These are phyloP conservation scores for Acanthoscelides obtectus DNA, from an alignment of 2,888 invertebrate genomes.

Conservation along the genomic window DNA sequence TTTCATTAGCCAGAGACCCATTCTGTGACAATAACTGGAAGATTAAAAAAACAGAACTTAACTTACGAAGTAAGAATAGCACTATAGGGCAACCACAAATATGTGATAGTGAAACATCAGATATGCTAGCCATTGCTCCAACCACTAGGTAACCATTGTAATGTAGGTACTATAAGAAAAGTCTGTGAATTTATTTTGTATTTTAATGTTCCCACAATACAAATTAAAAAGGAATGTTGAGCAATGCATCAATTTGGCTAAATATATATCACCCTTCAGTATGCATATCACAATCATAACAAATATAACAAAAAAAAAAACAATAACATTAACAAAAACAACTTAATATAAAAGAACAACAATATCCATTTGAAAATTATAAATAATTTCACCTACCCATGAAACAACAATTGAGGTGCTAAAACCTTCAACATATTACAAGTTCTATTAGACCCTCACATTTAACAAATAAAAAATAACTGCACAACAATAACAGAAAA, in stretches of 20 bases:
- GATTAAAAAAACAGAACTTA: slow-evolving; percentile 55
- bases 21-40: slow-evolving; percentile 62
- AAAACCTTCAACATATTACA: not conserved
- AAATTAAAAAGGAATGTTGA: not conserved
- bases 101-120: slow-evolving; percentile 35
- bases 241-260: not conserved
- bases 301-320: not conserved
- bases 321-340: not conserved
- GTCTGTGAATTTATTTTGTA: not conserved
- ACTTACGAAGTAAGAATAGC: slow-evolving; percentile 43
- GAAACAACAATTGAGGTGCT: not conserved
- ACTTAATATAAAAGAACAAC: not conserved
- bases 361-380: not conserved
- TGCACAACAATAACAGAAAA: too few species aligned
- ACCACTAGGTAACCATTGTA: not conserved
- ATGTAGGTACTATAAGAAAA: not conserved
- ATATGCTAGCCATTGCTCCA: slow-evolving; percentile 19
- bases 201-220: not conserved
- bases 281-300: not conserved
- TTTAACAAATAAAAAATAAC: not conserved
- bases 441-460: not conserved
- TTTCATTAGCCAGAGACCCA: slow-evolving; percentile 61
- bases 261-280: not conserved
- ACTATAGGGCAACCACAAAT: slow-evolving; percentile 31
- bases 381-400: not conserved